Conservation (phyloP, 2,888 invertebrate genomes). For the Rhodophaea formosa region DNA sequence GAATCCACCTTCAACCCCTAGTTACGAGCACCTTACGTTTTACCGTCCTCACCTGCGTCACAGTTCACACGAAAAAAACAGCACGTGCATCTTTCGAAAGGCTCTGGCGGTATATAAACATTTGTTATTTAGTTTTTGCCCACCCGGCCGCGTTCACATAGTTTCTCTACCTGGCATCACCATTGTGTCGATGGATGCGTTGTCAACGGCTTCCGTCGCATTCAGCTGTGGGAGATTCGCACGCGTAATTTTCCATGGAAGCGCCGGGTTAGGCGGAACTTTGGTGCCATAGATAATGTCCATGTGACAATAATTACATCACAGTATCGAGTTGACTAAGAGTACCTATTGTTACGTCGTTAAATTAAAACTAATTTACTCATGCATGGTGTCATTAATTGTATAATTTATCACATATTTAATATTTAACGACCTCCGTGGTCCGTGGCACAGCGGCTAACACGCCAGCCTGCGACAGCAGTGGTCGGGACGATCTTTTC, state of each 20-base stretch:
- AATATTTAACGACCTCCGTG: too few relatives aligned
- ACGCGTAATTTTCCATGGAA: neutral
- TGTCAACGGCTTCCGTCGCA: slow-evolving; percentile 22
- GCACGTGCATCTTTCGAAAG: slow-evolving; percentile 29
- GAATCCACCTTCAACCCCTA: neutral
- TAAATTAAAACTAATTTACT: too few relatives aligned
- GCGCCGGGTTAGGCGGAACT: neutral
- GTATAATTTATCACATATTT: too few relatives aligned
- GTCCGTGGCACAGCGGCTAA: too few relatives aligned
- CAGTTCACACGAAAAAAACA: slow-evolving; percentile 25
- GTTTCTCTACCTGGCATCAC: slow-evolving; percentile 49
- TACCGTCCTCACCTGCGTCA: neutral
- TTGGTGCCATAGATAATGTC: too few relatives aligned
- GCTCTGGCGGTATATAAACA: slow-evolving; percentile 28
- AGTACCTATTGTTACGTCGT: too few relatives aligned
- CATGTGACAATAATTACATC: too few relatives aligned
- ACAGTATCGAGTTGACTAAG: too few relatives aligned
- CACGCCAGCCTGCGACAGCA: too few relatives aligned
- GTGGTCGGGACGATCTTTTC: too few relatives aligned
- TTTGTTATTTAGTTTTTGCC: slow-evolving; percentile 33
- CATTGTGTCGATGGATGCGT: slow-evolving; percentile 13
- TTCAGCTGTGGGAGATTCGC: slow-evolving; percentile 19
- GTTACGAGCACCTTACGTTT: neutral
- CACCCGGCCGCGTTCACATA: slow-evolving; percentile 47
- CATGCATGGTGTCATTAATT: too few relatives aligned